Evolutionary conservation across 2,797 vertebrate genomes (phyloP).

Genomic region (Amphiprion clarkii): DNA sequence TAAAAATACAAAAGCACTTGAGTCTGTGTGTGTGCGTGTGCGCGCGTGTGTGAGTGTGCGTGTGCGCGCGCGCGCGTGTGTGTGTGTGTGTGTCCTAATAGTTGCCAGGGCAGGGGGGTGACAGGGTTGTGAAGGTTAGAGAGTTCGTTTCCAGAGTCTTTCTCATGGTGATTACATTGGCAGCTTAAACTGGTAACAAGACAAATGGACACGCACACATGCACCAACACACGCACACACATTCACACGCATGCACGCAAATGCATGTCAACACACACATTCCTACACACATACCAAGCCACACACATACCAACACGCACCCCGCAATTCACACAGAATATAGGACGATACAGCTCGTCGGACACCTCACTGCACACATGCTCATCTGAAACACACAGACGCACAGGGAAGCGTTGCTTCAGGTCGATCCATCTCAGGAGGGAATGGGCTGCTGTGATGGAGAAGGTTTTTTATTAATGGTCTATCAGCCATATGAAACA

Average conservation of each 20-base stretch:
- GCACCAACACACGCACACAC: slow-evolving; percentile 23
- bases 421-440: slow-evolving; percentile 27
- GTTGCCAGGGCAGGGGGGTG: slow-evolving; percentile 48
- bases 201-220: slow-evolving; percentile 49
- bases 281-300: slow-evolving; percentile 14
- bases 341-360: slow-evolving; percentile 6
- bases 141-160: slow-evolving; percentile 79
- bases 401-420: not conserved
- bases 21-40: slow-evolving; percentile 4
- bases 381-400: not conserved
- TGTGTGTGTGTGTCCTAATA: slow-evolving; percentile 25
- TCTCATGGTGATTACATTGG: slow-evolving; percentile 81
- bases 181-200: slow-evolving; percentile 70
- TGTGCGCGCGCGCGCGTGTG: slow-evolving; percentile 3
- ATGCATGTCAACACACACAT: not conserved
- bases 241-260: slow-evolving; percentile 1
- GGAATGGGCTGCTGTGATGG: slow-evolving; percentile 38
- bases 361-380: not conserved
- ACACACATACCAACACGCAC: slow-evolving; percentile 20
- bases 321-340: slow-evolving; percentile 23
- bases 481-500: slow-evolving; percentile 48
- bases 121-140: slow-evolving; percentile 74
- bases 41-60: not conserved
- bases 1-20: not conserved
- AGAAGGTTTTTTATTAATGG: slow-evolving; percentile 23